Evolutionary conservation across 1,140 invertebrate genomes (phyloP), one percentile per base, ranked within the genome.

Genomic region (Bombus consobrinus): DNA sequence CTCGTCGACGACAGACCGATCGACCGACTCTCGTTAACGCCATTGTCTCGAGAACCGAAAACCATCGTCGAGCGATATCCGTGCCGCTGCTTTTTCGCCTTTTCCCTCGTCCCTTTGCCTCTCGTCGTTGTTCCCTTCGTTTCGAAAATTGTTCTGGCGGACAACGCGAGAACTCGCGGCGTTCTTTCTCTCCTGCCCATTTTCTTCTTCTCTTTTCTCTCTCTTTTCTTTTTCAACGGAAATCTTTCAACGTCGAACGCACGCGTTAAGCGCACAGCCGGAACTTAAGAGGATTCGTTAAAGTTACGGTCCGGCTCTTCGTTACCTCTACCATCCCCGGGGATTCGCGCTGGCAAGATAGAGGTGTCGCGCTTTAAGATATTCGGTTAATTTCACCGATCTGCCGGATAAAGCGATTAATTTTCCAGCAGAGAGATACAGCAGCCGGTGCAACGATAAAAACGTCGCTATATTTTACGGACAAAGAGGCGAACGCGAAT

Each of bases 1-100:
- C 47, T 53, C 18, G 47, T 53, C 59, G 43, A 79, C 41, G 57
- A 75, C 25, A 34, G 76, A 22, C 59, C 22, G 25, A 66, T 62
- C 69, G 81, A 25, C 41, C 81, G 68, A n/a, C 69, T 47, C 87
- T 87, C 87, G 86, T 88, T 88, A 88, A 88, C 84, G 43, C 87
- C 72, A 88, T 88, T 88, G 87, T 88, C 57, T 86, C 79, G 73
- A 62, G 43, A 84, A 71, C 62, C n/a, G 47, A 79, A 87, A 64
- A 57, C 62, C 73, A 75, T 8, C 18, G 37, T 57, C 47, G 47
- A 59, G 41, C 43, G 66, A 62, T n/a, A 13, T 25, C 59, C 43
- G 64, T 62, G 64, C 59, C 47, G 47, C 6, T 22, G 47, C 47
- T 53, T 37, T 39, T 80, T 66, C 75, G 25, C 34, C 32, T 66